Conservation (phyloP, 2,797 vertebrate species). For the Mus minutoides region DNA sequence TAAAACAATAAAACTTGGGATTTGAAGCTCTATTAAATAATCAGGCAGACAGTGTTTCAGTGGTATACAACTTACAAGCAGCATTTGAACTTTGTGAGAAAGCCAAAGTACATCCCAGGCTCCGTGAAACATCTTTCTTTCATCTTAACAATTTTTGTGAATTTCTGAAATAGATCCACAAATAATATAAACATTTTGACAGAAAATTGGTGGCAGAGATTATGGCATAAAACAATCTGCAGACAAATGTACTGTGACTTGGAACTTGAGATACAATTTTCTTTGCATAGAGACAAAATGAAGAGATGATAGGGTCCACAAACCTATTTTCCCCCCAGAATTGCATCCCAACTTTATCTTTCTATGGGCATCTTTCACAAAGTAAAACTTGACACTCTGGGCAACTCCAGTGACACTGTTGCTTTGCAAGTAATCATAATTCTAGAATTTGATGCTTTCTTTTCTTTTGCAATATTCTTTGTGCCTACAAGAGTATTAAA, state of each 20-base stretch:
- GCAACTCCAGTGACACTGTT: constrained; percentile 70
- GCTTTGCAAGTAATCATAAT: constrained; percentile 69
- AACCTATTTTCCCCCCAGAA: constrained; percentile 84
- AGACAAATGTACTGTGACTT: constrained; percentile 87
- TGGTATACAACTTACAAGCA: constrained; percentile 40
- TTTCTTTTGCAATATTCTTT: constrained; percentile 46
- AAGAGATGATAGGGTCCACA: constrained; percentile 85
- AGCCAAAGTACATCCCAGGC: constrained; percentile 15
- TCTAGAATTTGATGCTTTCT: constrained; percentile 18
- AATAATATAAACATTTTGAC: constrained; percentile 84
- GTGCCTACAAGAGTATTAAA: constrained; percentile 52
- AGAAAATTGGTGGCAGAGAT: constrained; percentile 83
- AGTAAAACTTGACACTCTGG: constrained; percentile 80
- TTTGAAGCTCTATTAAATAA: background rate
- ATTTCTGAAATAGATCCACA: constrained; percentile 75
- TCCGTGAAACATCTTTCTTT: constrained; percentile 63
- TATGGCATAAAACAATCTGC: constrained; percentile 79
- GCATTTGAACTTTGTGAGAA: constrained; percentile 54
- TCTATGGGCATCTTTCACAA: constrained; percentile 81
- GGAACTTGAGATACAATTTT: constrained; percentile 85
- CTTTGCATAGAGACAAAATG: constrained; percentile 86
- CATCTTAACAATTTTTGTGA: constrained; percentile 61
- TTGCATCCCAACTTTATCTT: constrained; percentile 83
- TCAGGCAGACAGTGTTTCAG: background rate
- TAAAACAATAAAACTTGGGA: constrained; percentile 40